These are phyloP conservation scores for Pterophyllum scalare DNA, from an alignment of 2,113 vertebrate species.

Conservation along the genomic window DNA sequence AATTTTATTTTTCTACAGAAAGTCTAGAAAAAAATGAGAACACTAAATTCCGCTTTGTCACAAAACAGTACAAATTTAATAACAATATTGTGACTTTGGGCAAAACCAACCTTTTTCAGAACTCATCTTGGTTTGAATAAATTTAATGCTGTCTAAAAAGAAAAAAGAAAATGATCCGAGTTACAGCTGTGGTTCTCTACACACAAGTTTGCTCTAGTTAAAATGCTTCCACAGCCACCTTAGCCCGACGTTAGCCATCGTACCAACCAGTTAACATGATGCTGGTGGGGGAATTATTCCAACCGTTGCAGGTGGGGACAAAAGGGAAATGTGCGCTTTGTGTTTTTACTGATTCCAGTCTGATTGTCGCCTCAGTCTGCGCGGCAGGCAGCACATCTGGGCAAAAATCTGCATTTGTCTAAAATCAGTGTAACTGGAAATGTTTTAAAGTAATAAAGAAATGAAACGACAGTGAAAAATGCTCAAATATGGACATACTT, in stretches of 20 bases:
- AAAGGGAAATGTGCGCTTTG: neutral
- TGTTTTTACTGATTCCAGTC: constrained; percentile 14
- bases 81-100: neutral
- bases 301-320: neutral
- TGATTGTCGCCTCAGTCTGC: constrained; percentile 39
- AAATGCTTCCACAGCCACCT: neutral
- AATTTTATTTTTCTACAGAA: neutral
- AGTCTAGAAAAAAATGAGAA: neutral
- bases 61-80: neutral
- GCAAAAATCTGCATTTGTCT: neutral
- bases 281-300: neutral
- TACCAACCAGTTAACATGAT: neutral
- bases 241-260: neutral
- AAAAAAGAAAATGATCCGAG: neutral
- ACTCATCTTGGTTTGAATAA: neutral
- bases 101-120: neutral
- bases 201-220: neutral
- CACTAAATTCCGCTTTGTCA: neutral
- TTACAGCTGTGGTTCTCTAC: neutral
- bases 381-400: constrained; percentile 36
- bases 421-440: neutral
- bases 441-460: neutral
- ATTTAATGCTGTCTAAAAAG: neutral
- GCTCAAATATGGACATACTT: neutral
- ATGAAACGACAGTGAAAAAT: neutral